Percentiles rank a stretch among this genome's conserved stretches.
phyloP scores from a whole-genome alignment of 2,113 vertebrate genomes.

The Leucoraja erinaceus region DNA sequence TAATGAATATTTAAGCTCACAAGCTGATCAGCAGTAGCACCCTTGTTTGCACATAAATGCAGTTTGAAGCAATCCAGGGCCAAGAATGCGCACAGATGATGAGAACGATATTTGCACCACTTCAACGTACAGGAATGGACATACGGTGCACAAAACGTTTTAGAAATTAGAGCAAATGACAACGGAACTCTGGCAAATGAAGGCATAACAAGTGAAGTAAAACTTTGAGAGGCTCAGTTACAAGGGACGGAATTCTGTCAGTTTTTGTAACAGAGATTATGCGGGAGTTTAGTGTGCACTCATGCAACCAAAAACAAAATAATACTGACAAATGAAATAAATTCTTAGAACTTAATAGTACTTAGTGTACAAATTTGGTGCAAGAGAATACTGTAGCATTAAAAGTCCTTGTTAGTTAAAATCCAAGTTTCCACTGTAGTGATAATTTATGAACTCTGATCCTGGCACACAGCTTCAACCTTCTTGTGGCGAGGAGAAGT shows the following conservation, averaged over 20 bases:
- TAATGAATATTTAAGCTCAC: neutral
- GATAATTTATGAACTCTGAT: slow-evolving; percentile 67
- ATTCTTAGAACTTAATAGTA: neutral
- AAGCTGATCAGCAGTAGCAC: neutral
- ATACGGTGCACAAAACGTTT: too few relatives aligned
- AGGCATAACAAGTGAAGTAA: neutral
- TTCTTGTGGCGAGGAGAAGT: slow-evolving; percentile 84
- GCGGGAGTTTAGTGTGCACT: slow-evolving; percentile 25
- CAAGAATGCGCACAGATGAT: neutral
- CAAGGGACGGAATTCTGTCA: neutral
- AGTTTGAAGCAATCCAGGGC: neutral
- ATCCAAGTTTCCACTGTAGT: slow-evolving; percentile 32
- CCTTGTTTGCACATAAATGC: neutral
- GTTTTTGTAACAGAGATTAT: neutral
- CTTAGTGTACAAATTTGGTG: slow-evolving; percentile 14
- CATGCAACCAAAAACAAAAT: slow-evolving; percentile 15
- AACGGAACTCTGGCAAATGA: neutral
- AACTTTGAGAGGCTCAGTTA: slow-evolving; percentile 1
- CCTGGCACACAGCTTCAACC: slow-evolving; percentile 67
- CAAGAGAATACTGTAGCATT: slow-evolving; percentile 2
- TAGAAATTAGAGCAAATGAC: neutral
- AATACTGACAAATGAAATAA: slow-evolving; percentile 26
- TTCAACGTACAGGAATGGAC: neutral
- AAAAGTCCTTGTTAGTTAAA: neutral
- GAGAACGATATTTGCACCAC: neutral